A percentile compares a stretch with the other conserved stretches of the same genome.
phyloP scores from a whole-genome alignment of 2,113 vertebrate species.

The Laticauda laticaudata region DNA sequence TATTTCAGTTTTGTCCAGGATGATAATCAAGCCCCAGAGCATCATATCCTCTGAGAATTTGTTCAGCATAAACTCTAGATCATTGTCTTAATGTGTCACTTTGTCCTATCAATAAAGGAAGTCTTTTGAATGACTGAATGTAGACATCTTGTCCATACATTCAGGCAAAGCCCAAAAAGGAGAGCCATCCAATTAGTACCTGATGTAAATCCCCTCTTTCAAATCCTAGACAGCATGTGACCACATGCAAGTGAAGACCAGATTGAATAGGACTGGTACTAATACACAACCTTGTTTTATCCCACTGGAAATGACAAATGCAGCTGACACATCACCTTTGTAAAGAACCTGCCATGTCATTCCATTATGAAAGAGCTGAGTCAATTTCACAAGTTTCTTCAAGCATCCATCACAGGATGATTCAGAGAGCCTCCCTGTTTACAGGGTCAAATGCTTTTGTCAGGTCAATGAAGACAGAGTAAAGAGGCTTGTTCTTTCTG shows the following conservation, averaged over 20 bases:
- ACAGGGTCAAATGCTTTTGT: not conserved
- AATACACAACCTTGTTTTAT: not conserved
- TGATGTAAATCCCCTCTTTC: not conserved
- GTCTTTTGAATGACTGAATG: not conserved
- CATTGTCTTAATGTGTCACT: not conserved
- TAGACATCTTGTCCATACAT: not conserved
- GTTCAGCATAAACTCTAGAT: not conserved
- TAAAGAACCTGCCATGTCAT: not conserved
- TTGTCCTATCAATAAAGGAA: not conserved
- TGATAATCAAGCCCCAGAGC: not conserved
- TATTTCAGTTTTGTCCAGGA: not conserved
- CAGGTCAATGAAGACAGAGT: not conserved
- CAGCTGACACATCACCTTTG: not conserved
- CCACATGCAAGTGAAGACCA: not conserved
- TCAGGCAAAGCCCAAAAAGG: not conserved
- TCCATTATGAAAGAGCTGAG: not conserved
- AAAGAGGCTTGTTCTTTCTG: not conserved
- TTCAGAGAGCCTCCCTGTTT: not conserved
- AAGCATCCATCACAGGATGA: not conserved
- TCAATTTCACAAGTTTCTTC: not conserved
- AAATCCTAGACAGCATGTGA: not conserved
- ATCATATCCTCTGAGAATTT: not conserved
- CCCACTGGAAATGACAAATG: not conserved
- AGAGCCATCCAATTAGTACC: not conserved
- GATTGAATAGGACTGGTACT: not conserved